Percentiles rank a stretch among this genome's conserved stretches.
Conservation (phyloP, 2,888 invertebrate genomes). For the Abscondita cerata region DNA sequence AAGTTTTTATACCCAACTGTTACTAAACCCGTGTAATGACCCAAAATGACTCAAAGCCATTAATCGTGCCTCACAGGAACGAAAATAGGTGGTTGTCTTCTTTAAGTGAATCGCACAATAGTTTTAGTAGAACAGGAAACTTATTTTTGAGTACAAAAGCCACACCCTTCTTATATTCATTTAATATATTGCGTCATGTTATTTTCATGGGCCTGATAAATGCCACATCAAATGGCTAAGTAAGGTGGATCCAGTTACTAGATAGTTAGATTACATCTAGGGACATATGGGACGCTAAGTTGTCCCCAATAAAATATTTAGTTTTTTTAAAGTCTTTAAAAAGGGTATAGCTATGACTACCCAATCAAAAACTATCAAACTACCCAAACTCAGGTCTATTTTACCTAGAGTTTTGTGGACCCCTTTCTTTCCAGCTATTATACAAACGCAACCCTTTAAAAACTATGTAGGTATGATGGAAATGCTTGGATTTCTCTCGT, state of each 20-base stretch:
- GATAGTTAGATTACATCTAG: not conserved
- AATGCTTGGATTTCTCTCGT: not conserved
- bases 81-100: too few species aligned
- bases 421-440: not conserved
- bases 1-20: too few species aligned
- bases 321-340: not conserved
- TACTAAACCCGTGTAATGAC: too few species aligned
- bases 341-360: not conserved
- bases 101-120: not conserved
- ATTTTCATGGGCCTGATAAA: slow-evolving; percentile 13
- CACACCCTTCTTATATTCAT: slow-evolving; percentile 5
- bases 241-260: not conserved
- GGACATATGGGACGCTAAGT: not conserved
- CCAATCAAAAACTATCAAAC: not conserved
- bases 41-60: too few species aligned
- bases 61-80: too few species aligned
- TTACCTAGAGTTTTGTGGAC: not conserved
- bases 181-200: slow-evolving; percentile 6
- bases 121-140: not conserved
- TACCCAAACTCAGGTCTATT: not conserved
- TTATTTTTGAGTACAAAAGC: not conserved
- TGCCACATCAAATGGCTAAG: slow-evolving; percentile 10
- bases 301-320: not conserved
- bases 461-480: not conserved
- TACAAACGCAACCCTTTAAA: not conserved